Evolutionary conservation across 2,797 vertebrate species (phyloP).

Genomic region (Cephalopachus bancanus): DNA sequence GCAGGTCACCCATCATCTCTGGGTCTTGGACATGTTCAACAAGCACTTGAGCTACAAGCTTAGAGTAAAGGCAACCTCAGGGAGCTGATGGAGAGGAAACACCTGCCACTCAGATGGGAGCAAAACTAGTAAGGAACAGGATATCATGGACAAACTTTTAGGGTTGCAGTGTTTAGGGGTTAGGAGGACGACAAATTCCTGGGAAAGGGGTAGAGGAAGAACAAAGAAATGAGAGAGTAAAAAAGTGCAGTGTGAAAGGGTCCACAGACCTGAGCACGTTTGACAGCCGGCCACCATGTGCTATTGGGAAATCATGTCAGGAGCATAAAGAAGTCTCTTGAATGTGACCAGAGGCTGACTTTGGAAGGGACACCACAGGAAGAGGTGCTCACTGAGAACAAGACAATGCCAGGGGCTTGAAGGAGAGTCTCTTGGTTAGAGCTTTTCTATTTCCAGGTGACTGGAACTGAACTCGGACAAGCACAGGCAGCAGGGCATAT

Average conservation of each 20-base stretch:
- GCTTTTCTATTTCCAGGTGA: not conserved
- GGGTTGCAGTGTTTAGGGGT: not conserved
- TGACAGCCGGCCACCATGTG: conserved; percentile 29
- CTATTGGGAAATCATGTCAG: not conserved
- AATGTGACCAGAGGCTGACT: conserved; percentile 15
- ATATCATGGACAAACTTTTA: not conserved
- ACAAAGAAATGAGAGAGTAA: not conserved
- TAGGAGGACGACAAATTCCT: not conserved
- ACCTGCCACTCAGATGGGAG: not conserved
- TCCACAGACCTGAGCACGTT: not conserved
- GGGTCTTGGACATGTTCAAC: not conserved
- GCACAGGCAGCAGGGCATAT: not conserved
- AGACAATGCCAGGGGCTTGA: not conserved
- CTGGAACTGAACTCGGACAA: not conserved
- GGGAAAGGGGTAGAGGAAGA: not conserved
- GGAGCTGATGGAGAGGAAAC: not conserved
- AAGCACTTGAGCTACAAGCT: not conserved
- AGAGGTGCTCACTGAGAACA: not conserved
- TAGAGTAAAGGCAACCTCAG: not conserved
- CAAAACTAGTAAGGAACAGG: not conserved
- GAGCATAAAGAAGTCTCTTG: conserved; percentile 21
- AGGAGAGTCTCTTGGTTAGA: not conserved
- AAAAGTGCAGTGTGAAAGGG: not conserved
- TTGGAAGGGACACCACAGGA: not conserved
- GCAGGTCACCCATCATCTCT: conserved; percentile 43